Evolutionary conservation across 2,888 invertebrate species (phyloP), one percentile per base, ranked within the genome.

Genomic region (Trachelus tabidus): DNA sequence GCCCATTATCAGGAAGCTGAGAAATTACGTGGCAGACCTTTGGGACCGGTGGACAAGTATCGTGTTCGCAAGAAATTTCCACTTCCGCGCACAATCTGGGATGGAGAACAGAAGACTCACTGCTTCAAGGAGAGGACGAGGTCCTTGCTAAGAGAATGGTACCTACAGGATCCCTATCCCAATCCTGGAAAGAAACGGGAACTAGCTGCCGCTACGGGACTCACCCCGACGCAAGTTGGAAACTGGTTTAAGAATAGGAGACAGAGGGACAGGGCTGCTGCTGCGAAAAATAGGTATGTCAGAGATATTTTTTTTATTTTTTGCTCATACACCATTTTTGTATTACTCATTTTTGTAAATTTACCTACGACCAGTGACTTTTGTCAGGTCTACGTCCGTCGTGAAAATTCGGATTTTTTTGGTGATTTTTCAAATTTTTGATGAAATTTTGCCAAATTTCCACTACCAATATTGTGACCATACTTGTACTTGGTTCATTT

Each of bases 111-210:
- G 92, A 98, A 98, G 92, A 98, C 97, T 23, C 98, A 98, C 91
- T 98, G 98, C 92, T 98, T 98, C 92, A 98, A 98, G 94, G 97
- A 99, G 93, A 93, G 98, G 83, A 99, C 99, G 90, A 93, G 99
- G 85, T 97, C 98, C 87, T 93, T 99, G 85, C 94, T 99, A 84
- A 93, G 99, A 81, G 99, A 99, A 93, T 99, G 99, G 98, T 99
- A 99, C 92, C 95, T 99, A 78, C 98, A 98, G 93, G 99, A 97
- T 93, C 97, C 97, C n/a, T 98, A 98, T 93, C 98, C 97, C 78
- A 98, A 98, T 92, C 98, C 98, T 69, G 96, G 97, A 82, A 98
- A 98, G 93, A 98, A 98, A 92, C 93, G 97, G 84, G 98, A 98
- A 92, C 92, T 98, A 88, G 98, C 98, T 35, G 95, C 96, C 87